Evolutionary conservation across 30 jellyfish, hydroid and myxozoan species (phyloP).

Genomic region (Aurelia sp.): DNA sequence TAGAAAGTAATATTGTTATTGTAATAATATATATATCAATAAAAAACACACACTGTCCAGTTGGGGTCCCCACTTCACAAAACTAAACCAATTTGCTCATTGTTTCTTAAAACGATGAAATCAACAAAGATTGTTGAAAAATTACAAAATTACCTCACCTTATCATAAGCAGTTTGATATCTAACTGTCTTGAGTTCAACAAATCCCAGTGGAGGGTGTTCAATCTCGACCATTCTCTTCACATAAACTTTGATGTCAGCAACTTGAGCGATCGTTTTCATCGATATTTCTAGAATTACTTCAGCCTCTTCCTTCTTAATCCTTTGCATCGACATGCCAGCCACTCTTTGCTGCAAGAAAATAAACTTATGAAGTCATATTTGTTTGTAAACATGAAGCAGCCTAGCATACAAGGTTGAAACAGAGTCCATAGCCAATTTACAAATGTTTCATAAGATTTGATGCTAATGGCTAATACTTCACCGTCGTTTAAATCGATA

Average conservation of each 20-base stretch:
- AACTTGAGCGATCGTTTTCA: background rate
- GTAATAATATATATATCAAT: too few species aligned
- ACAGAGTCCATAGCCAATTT: too few species aligned
- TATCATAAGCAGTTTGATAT: background rate
- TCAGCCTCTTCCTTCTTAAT: constrained; percentile 2
- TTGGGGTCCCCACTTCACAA: too few species aligned
- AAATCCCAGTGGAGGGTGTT: background rate
- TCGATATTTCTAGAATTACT: background rate
- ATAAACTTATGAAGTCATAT: background rate
- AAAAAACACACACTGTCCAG: too few species aligned
- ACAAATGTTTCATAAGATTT: too few species aligned
- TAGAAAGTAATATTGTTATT: too few species aligned
- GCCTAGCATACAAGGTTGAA: background rate
- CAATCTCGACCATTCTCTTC: background rate
- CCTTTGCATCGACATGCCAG: constrained; percentile 7
- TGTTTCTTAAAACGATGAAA: background rate
- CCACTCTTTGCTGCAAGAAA: constrained; percentile 6
- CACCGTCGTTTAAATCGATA: too few species aligned
- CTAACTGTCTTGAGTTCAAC: background rate
- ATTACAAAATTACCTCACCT: background rate
- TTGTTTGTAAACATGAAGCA: background rate
- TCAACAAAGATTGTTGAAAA: too few species aligned
- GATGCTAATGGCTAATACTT: too few species aligned
- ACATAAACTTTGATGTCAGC: constrained; percentile 16
- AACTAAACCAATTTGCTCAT: background rate